These are phyloP conservation scores for Baronia brevicornis DNA, from an alignment of 2,888 invertebrate genomes.

Conservation along the genomic window DNA sequence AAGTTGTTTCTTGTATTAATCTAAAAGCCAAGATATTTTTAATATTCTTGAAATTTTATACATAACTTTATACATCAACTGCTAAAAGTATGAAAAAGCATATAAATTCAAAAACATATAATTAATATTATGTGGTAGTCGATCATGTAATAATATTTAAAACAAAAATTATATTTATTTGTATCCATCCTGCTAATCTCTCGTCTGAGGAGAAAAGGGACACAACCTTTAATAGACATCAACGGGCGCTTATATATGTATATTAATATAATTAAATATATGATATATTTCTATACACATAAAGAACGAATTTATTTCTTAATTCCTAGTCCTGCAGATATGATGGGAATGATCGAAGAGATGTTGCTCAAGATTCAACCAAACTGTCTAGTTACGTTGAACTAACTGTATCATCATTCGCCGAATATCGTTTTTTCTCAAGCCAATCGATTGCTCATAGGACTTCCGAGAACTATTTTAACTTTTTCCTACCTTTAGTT, in stretches of 20 bases:
- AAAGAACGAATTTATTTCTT: slow-evolving; percentile 1
- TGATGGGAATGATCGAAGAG: slow-evolving; percentile 2
- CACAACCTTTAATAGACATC: slow-evolving; percentile 46
- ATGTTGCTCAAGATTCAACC: slow-evolving; percentile 8
- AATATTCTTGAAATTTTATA: too few species aligned
- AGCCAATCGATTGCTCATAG: slow-evolving; percentile 8
- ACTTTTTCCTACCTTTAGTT: slow-evolving; percentile 8
- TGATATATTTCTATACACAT: too few species aligned
- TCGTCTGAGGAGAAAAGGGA: slow-evolving; percentile 23
- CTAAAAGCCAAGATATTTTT: too few species aligned
- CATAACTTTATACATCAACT: too few species aligned
- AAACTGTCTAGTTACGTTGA: slow-evolving; percentile 10
- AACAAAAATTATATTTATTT: too few species aligned
- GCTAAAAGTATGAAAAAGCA: too few species aligned
- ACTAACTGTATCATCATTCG: slow-evolving; percentile 12
- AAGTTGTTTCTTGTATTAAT: too few species aligned
- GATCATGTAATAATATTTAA: too few species aligned
- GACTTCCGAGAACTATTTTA: slow-evolving; percentile 9
- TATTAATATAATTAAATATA: slow-evolving; percentile 1
- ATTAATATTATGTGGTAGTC: too few species aligned
- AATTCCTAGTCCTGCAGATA: background rate
- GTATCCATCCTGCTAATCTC: too few species aligned
- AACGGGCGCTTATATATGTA: slow-evolving; percentile 31
- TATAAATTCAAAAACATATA: too few species aligned
- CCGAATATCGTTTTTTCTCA: slow-evolving; percentile 7